A percentile compares a stretch with the other conserved stretches of the same genome.
These are phyloP conservation scores for Bubalus kerabau DNA, from an alignment of 2,113 vertebrate species.

Conservation along the genomic window DNA sequence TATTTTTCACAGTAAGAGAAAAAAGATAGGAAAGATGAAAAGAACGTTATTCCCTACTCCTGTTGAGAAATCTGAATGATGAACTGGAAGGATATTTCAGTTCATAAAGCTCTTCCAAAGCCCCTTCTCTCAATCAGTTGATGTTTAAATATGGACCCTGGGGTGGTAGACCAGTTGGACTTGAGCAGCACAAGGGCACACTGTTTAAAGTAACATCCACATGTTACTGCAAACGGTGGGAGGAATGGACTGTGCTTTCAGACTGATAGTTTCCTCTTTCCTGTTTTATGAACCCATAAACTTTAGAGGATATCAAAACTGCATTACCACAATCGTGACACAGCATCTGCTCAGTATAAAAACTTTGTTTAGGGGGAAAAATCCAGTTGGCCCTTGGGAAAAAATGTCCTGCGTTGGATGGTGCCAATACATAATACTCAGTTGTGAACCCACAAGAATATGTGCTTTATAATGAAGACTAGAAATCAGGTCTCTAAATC, in stretches of 20 bases:
- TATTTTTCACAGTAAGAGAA: neutral
- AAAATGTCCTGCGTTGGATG: neutral
- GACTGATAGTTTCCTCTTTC: neutral
- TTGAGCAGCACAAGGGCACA: neutral
- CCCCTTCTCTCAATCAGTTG: neutral
- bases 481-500: neutral
- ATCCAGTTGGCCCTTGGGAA: neutral
- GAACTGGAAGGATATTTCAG: neutral
- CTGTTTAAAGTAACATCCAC: neutral
- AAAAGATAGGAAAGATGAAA: neutral
- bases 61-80: neutral
- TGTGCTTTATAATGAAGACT: neutral
- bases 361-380: neutral
- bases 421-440: neutral
- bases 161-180: neutral
- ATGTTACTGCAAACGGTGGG: accelerated
- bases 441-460: neutral
- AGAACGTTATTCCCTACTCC: neutral
- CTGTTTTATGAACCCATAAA: neutral
- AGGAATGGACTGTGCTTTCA: neutral
- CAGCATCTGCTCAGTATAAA: neutral
- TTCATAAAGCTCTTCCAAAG: neutral
- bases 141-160: no score
- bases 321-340: neutral
- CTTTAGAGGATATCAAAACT: neutral